Evolutionary conservation across 2,888 invertebrate species (phyloP), one percentile per base, ranked within the genome.

Genomic region (Agonopterix heracliana): DNA sequence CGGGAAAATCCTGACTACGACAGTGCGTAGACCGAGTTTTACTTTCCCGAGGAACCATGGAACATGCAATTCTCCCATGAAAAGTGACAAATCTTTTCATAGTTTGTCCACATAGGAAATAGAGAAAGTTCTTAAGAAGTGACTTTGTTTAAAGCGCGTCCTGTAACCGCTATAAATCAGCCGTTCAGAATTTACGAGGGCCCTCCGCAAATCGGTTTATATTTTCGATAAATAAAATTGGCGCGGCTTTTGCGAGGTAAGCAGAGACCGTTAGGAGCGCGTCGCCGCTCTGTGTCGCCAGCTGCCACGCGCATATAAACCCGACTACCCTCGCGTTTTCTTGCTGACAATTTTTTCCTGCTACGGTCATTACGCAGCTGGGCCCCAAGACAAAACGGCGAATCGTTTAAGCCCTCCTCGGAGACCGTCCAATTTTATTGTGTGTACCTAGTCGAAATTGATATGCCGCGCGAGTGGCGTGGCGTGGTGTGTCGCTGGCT

Each of bases 151-250:
- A 74, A 78, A 81, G 79, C 86, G 78, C 83, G 81, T 68, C 81
- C 73, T 78, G 85, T 81, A 82, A 77, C 81, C 82, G 80, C 80
- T 74, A 85, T 87, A 87, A 87, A 87, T 87, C 86, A 84, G 74
- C 75, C 77, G 75, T 83, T 77, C 75, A 70, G 78, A 81, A 77
- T 86, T 87, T 87, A 87, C 86, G 87, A 84, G 72, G 80, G 80
- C 72, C 81, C 81, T 84, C 81, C 76, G 87, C 82, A 86, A 87
- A 88, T 87, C 86, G 87, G 85, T 87, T 88, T 88, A 88, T 87
- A 88, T 87, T 87, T 87, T 87, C 88, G 88, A 88, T 88, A 88
- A 88, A 88, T 88, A 88, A 87, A 88, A 87, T 87, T 86, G 87
- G 87, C 87, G 82, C 84, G 81, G 83, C 83, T 86, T 88, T 86